A percentile compares a stretch with the other conserved stretches of the same genome.
phyloP scores from a whole-genome alignment of 2,797 vertebrate species.

The Euthynnus affinis region DNA sequence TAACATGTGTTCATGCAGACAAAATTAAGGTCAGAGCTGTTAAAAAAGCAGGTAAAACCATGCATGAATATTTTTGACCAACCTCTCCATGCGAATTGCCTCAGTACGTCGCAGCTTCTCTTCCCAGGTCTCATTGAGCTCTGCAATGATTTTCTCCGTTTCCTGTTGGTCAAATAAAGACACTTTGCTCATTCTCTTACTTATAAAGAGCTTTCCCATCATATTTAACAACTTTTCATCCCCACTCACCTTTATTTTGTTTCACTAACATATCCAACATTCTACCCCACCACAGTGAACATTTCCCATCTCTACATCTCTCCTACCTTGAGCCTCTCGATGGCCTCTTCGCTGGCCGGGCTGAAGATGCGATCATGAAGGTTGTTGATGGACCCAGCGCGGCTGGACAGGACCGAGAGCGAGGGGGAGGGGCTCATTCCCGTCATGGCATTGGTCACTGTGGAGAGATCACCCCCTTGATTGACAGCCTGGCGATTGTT shows the following conservation, averaged over 20 bases:
- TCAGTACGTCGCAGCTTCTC: conserved; percentile 97
- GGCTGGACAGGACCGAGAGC: conserved; percentile 94
- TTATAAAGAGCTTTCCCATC: background rate
- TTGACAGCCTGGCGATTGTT: conserved; percentile 90
- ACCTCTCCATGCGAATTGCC: conserved; percentile 95
- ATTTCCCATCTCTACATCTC: background rate
- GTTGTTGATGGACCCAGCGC: conserved; percentile 93
- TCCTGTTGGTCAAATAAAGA: conserved; percentile 83
- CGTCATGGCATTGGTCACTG: conserved; percentile 97
- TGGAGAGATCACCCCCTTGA: conserved; percentile 97
- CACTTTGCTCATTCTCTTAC: background rate
- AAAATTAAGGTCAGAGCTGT: background rate
- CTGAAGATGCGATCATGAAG: conserved; percentile 98
- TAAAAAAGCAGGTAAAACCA: background rate
- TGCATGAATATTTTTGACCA: conserved; percentile 20
- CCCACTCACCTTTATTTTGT: background rate
- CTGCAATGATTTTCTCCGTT: conserved; percentile 98
- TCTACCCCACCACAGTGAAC: too few relatives aligned
- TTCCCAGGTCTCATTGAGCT: conserved; percentile 99
- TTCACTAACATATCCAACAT: background rate
- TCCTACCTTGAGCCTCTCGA: conserved; percentile 96
- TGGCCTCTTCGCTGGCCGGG: conserved; percentile 96
- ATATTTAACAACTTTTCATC: background rate
- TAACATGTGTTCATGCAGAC: background rate
- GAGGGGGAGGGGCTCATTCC: conserved; percentile 98